These are phyloP conservation scores for Brachypodius melanocephalos DNA, from an alignment of 2,113 vertebrate genomes.

Conservation along the genomic window DNA sequence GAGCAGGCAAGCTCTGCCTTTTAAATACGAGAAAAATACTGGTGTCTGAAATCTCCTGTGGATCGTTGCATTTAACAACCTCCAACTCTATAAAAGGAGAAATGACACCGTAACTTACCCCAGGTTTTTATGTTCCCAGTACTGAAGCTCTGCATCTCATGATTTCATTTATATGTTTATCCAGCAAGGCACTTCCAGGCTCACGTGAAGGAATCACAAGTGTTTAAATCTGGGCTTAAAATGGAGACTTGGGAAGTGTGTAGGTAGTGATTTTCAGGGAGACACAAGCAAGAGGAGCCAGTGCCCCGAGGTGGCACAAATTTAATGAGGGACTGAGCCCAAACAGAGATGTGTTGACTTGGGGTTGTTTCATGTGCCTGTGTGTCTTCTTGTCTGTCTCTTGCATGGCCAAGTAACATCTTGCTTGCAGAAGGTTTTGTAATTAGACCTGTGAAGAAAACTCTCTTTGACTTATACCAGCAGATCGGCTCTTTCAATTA, in stretches of 20 bases:
- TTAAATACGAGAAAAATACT: neutral
- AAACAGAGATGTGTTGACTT: neutral
- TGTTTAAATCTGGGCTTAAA: neutral
- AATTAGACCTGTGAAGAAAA: neutral
- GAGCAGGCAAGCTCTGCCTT: neutral
- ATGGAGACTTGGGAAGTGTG: neutral
- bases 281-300: neutral
- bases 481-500: neutral
- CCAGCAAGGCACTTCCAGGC: neutral
- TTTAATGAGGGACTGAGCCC: neutral
- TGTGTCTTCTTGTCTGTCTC: neutral
- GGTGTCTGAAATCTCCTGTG: neutral
- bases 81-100: neutral
- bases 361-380: neutral
- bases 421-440: neutral
- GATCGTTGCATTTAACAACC: neutral
- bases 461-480: neutral
- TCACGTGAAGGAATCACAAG: neutral
- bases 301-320: neutral
- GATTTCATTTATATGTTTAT: slow-evolving; percentile 10
- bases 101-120: neutral
- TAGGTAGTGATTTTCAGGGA: neutral
- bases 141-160: neutral
- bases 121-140: neutral
- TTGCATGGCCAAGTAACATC: neutral